A percentile compares a stretch with the other conserved stretches of the same genome.
Conservation (phyloP, 2,113 vertebrate species). For the Leucoraja erinaceus region DNA sequence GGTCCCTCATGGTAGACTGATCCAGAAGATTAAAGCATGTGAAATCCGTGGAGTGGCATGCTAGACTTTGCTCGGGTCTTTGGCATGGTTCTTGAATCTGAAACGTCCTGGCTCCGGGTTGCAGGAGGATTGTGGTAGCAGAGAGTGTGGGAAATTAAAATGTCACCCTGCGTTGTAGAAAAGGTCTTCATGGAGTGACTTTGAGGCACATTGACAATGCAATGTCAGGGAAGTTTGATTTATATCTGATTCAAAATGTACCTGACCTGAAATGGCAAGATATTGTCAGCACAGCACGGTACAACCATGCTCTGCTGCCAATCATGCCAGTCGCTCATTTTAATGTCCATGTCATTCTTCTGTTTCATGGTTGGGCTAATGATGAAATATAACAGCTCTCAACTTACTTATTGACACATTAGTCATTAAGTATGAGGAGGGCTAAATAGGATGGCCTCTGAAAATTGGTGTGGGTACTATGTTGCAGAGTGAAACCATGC, state of each 20-base stretch:
- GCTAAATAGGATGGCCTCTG: too few relatives aligned
- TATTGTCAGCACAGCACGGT: neutral
- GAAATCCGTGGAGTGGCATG: too few relatives aligned
- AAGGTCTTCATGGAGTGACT: neutral
- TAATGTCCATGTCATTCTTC: neutral
- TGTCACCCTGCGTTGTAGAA: neutral
- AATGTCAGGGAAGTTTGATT: neutral
- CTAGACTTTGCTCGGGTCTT: too few relatives aligned
- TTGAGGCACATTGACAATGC: neutral
- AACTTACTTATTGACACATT: neutral
- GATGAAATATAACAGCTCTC: neutral
- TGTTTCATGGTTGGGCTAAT: neutral
- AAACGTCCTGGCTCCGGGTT: too few relatives aligned
- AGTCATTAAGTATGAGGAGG: neutral
- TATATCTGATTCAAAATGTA: neutral
- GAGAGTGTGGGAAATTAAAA: neutral
- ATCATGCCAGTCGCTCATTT: neutral
- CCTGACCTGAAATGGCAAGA: neutral
- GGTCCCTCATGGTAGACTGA: too few relatives aligned
- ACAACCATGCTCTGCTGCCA: neutral
- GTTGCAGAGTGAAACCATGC: too few relatives aligned
- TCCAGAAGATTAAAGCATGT: too few relatives aligned
- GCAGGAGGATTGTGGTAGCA: neutral
- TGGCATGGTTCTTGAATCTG: too few relatives aligned
- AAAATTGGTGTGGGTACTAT: too few relatives aligned